These are phyloP conservation scores for Tragopan temminckii DNA, from an alignment of 2,797 vertebrate species.

Conservation along the genomic window DNA sequence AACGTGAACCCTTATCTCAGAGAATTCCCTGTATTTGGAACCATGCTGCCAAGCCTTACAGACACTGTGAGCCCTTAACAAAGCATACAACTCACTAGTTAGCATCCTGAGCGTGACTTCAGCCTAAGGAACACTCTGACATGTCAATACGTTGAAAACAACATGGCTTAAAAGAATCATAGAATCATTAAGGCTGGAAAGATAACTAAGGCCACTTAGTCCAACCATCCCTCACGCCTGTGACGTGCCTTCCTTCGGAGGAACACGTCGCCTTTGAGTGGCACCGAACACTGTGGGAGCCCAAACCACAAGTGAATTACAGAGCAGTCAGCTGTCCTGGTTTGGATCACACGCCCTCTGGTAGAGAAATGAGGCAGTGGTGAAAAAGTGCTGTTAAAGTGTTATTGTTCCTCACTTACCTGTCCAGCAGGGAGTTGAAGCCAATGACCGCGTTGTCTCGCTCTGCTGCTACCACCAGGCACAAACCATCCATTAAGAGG, in stretches of 20 bases:
- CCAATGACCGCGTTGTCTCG: conserved; percentile 61
- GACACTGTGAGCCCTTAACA: background rate
- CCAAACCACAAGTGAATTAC: background rate
- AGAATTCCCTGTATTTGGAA: background rate
- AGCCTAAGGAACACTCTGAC: background rate
- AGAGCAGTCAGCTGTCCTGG: background rate
- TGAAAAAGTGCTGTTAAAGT: too few relatives aligned
- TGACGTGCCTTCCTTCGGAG: background rate
- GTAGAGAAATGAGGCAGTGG: background rate
- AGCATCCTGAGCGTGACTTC: background rate
- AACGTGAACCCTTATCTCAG: background rate
- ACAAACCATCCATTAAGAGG: conserved; percentile 51
- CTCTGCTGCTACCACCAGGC: conserved; percentile 79
- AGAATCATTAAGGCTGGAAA: too few relatives aligned
- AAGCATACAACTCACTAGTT: background rate
- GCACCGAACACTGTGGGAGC: background rate
- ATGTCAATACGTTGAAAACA: background rate
- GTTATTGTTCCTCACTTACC: conserved; percentile 37
- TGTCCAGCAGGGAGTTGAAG: conserved; percentile 74
- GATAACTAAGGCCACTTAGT: too few relatives aligned
- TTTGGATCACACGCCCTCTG: background rate
- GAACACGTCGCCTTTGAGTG: background rate
- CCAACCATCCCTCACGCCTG: too few relatives aligned
- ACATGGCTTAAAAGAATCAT: background rate
- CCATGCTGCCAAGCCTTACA: background rate